Evolutionary conservation across 1,140 invertebrate genomes (phyloP), one percentile per base, ranked within the genome.

Genomic region (Parasteatoda tepidariorum): DNA sequence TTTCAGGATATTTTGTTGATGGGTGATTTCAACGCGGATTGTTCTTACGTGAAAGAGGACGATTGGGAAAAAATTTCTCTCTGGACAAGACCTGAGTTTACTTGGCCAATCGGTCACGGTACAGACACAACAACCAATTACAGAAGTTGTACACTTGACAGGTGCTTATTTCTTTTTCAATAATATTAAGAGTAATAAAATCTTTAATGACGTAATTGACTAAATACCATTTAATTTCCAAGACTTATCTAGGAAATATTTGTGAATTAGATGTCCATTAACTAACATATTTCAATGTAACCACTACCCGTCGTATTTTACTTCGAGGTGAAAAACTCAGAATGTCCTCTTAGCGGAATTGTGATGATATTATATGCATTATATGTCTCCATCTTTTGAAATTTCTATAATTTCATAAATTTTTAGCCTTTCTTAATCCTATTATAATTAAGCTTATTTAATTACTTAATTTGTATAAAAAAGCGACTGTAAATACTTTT

Each of bases 11-110:
- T 75, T 15, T 6, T 84, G 0, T 1, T 84, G 3, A 84, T 84
- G 83, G 83, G 83, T 9, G 83, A 84, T 59, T 79, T 84, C 26
- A 84, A 84, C 57, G 83, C 83, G 0, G 74, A 67, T 24, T 84
- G 83, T 30, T 18, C 24, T 15, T 75, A 84, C 13, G 68, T 84
- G 22, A 57, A 61, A 31, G 75, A 67, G 6, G 33, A 41, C 3
- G 41, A 84, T 18, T 84, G 74, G 74, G 66, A 62, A 13, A 55
- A 57, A 13, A 84, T 84, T 2, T 9, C 30, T 2, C 33, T 84
- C 1, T 84, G 83, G 83, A 84, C 83, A 11, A 61, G 75, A 7
- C 7, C 2, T 2, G 75, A 79, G 41, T 84, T 84, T 18, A 79
- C 59, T 0, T 84, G 83, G 83, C 31, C 55, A 4, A 79, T 84